phyloP scores from a whole-genome alignment of 2,888 invertebrate species.

The Ectropis crepuscularia region DNA sequence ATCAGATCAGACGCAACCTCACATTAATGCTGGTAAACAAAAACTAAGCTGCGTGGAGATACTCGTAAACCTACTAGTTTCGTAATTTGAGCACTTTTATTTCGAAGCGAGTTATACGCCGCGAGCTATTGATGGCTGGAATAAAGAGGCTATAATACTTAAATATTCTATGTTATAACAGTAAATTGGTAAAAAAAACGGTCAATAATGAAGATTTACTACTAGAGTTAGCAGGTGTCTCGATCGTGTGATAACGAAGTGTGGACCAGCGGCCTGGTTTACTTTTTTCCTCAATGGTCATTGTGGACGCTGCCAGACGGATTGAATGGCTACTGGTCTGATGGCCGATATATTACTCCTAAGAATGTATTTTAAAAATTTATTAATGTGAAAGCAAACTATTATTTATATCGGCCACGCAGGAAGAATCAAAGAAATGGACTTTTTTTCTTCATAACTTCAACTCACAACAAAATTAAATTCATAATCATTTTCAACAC shows the following conservation, averaged over 20 bases:
- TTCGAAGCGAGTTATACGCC: conserved; percentile 39
- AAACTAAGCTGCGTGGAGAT: no score
- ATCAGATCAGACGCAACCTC: no score
- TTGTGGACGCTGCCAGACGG: conserved; percentile 29
- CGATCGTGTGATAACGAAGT: conserved; percentile 67
- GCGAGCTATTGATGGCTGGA: conserved; percentile 49
- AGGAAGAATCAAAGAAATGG: no score
- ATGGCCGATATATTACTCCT: conserved; percentile 25
- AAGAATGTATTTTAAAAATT: conserved; percentile 19
- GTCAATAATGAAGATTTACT: conserved; percentile 76
- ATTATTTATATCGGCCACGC: neutral
- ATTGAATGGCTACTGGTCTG: conserved; percentile 11
- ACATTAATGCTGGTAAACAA: no score
- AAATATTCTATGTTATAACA: conserved; percentile 53
- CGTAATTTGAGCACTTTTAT: conserved; percentile 33
- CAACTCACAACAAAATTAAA: neutral
- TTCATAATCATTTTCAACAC: neutral
- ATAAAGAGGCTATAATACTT: conserved; percentile 30
- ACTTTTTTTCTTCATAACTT: no score
- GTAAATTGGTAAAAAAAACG: conserved; percentile 69
- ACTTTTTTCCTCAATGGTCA: conserved; percentile 50
- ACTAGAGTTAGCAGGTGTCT: conserved; percentile 67
- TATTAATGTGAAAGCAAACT: conserved; percentile 19
- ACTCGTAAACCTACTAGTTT: conserved; percentile 7
- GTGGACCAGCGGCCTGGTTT: conserved; percentile 58